Evolutionary conservation across 2,888 invertebrate genomes (phyloP).

Genomic region (Leptopilina syphax): DNA sequence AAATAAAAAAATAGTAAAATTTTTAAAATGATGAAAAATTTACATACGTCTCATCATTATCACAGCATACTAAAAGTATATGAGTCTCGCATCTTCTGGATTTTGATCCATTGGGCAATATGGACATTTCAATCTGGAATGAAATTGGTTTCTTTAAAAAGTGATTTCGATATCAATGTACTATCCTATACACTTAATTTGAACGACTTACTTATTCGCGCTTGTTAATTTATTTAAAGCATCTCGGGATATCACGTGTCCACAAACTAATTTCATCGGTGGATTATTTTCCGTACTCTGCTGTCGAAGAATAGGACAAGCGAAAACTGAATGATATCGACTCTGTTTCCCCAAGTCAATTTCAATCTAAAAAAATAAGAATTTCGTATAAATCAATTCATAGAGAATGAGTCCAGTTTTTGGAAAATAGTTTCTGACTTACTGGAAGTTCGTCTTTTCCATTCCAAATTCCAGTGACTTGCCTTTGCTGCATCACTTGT

Average conservation of each 20-base stretch:
- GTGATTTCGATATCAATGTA: conserved; percentile 67
- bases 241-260: conserved; percentile 98
- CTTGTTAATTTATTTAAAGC: conserved; percentile 96
- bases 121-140: conserved; percentile 96
- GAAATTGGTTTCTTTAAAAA: conserved; percentile 70
- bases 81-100: conserved; percentile 93
- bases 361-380: conserved; percentile 85
- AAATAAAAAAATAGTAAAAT: too few species aligned
- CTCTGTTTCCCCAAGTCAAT: conserved; percentile 94
- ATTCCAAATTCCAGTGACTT: conserved; percentile 96
- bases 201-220: conserved; percentile 88
- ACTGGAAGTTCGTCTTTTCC: conserved; percentile 97
- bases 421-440: conserved; percentile 68
- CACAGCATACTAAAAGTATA: conserved; percentile 87
- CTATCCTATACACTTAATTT: conserved; percentile 55
- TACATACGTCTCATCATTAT: conserved; percentile 55
- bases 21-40: neutral
- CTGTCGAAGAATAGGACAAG: conserved; percentile 98
- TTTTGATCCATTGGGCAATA: conserved; percentile 99
- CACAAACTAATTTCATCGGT: conserved; percentile 97
- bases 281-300: conserved; percentile 98
- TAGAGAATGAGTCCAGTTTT: too few species aligned
- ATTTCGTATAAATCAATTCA: neutral
- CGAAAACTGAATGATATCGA: conserved; percentile 98
- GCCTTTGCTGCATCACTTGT: conserved; percentile 92